Conservation (phyloP, 2,113 vertebrate species). For the Ictalurus furcatus region DNA sequence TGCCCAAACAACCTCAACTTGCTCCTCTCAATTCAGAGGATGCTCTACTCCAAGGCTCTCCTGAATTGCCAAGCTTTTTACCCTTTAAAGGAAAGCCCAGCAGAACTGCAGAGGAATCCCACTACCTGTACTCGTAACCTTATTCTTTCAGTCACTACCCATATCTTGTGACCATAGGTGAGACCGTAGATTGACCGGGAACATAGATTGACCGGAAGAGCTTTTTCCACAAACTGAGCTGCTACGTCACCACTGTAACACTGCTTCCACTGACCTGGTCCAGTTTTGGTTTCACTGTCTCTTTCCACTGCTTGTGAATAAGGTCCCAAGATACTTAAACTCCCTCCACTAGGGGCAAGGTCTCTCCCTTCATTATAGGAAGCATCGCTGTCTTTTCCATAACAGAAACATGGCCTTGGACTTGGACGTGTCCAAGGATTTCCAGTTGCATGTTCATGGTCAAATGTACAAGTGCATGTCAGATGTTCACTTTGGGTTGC, state of each 20-base stretch:
- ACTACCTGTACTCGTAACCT: neutral
- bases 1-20: neutral
- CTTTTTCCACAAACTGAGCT: neutral
- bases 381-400: neutral
- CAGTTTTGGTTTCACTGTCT: neutral
- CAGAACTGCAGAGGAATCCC: neutral
- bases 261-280: neutral
- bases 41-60: neutral
- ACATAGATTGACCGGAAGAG: neutral
- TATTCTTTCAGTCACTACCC: neutral
- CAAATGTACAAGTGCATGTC: neutral
- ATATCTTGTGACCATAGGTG: neutral
- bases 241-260: neutral
- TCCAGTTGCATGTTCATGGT: neutral
- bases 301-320: neutral
- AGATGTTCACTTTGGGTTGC: neutral
- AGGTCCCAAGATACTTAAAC: neutral
- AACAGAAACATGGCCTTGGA: neutral
- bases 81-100: neutral
- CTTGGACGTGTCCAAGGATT: neutral
- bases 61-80: neutral
- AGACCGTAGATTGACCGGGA: neutral
- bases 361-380: neutral
- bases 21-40: neutral
- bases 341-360: neutral